A percentile compares a stretch with the other conserved stretches of the same genome.
These are phyloP conservation scores for Bombus ignitus DNA, from an alignment of 1,140 invertebrate species.

Conservation along the genomic window DNA sequence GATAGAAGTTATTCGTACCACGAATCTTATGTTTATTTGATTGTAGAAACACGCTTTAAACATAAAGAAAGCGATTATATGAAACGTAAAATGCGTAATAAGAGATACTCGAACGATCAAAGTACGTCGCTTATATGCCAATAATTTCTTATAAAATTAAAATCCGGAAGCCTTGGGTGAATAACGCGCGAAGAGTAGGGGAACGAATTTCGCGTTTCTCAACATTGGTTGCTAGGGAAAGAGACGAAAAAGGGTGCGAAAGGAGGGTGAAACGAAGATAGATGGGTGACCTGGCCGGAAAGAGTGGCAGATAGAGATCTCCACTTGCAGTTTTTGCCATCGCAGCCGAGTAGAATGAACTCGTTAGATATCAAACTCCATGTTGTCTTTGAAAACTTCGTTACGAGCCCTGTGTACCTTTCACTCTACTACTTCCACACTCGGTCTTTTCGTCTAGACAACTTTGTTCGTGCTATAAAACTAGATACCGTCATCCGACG, in stretches of 20 bases:
- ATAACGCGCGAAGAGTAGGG: background rate
- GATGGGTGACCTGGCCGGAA: background rate
- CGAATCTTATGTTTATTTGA: background rate
- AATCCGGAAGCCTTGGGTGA: background rate
- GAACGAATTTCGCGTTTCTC: constrained; percentile 14
- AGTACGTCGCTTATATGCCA: background rate
- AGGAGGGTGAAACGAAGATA: background rate
- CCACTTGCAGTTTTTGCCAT: constrained; percentile 62
- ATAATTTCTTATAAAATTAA: constrained; percentile 33
- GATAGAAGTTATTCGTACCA: background rate
- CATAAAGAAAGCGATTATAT: background rate
- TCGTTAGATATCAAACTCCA: constrained; percentile 69
- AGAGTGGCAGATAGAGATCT: constrained; percentile 54
- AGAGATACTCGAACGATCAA: background rate
- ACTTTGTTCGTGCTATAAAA: constrained; percentile 50
- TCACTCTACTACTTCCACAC: constrained; percentile 39
- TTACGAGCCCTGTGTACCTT: constrained; percentile 61
- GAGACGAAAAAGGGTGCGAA: background rate
- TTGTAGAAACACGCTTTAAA: background rate
- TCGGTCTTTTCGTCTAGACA: constrained; percentile 30
- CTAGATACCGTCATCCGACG: constrained; percentile 15
- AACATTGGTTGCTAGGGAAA: background rate
- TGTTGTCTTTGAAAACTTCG: constrained; percentile 72
- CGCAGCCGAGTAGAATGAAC: constrained; percentile 63
- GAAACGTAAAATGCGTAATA: background rate